Evolutionary conservation across 2,113 vertebrate species (phyloP).

Genomic region (Aramus guarauna): DNA sequence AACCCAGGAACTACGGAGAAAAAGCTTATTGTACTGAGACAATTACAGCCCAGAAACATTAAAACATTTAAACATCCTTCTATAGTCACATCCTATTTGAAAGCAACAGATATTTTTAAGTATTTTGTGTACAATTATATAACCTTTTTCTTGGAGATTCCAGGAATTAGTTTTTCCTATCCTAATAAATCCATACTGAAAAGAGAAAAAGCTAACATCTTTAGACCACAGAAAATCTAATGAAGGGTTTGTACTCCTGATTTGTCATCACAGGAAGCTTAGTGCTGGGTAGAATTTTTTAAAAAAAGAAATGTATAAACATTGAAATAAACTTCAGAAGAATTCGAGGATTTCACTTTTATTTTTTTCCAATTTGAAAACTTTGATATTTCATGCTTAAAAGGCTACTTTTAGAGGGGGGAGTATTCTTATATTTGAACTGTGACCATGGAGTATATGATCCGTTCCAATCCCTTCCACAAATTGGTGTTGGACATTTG

Average conservation of each 20-base stretch:
- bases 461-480: not conserved
- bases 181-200: not conserved
- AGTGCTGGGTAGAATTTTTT: not conserved
- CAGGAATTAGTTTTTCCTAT: not conserved
- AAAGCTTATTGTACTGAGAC: not conserved
- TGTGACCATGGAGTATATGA: not conserved
- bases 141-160: not conserved
- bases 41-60: not conserved
- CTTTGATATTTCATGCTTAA: not conserved
- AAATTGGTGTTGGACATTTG: not conserved
- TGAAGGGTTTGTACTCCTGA: not conserved
- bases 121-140: not conserved
- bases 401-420: not conserved
- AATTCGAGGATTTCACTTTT: not conserved
- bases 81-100: not conserved
- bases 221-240: not conserved
- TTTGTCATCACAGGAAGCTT: not conserved
- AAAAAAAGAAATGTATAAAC: not conserved
- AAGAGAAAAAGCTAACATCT: not conserved
- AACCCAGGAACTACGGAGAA: not conserved
- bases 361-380: not conserved
- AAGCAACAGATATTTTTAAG: not conserved
- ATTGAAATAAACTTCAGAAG: not conserved
- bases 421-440: not conserved
- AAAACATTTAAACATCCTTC: not conserved